A percentile compares a stretch with the other conserved stretches of the same genome.
phyloP scores from a whole-genome alignment of 2,113 vertebrate genomes.

The Crotophaga sulcirostris region DNA sequence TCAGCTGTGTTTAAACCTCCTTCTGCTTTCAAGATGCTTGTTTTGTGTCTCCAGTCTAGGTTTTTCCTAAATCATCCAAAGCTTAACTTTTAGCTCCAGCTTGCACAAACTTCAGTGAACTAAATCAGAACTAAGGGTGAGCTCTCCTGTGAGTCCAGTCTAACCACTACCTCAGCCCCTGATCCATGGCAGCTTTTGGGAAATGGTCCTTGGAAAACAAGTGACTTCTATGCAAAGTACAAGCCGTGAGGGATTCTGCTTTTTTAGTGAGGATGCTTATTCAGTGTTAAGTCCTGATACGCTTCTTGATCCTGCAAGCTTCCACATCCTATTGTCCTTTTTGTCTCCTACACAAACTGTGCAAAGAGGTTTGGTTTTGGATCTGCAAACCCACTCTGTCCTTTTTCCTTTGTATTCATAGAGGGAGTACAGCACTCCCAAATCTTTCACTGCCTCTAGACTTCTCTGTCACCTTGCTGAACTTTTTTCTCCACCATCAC shows the following conservation, averaged over 20 bases:
- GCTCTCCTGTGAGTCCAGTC: not conserved
- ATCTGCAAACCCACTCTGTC: not conserved
- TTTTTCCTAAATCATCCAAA: not conserved
- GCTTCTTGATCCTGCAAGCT: not conserved
- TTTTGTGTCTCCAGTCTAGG: not conserved
- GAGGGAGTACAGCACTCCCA: not conserved
- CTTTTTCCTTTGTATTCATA: not conserved
- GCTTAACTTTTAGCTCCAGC: not conserved
- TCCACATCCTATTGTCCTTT: not conserved
- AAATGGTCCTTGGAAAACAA: not conserved
- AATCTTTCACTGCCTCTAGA: not conserved
- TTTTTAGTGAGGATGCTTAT: not conserved
- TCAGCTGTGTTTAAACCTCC: slow-evolving; percentile 38
- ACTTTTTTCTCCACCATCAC: not conserved
- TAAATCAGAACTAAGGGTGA: not conserved
- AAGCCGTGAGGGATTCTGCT: not conserved
- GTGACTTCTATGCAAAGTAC: rapidly evolving
- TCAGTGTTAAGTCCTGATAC: not conserved
- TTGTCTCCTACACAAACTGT: not conserved
- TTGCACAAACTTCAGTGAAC: not conserved
- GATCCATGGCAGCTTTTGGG: not conserved
- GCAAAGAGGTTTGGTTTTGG: not conserved
- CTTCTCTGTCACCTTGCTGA: not conserved
- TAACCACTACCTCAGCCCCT: not conserved
- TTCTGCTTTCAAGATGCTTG: slow-evolving; percentile 41